These are phyloP conservation scores for Cranoglanis bouderius DNA, from an alignment of 2,113 vertebrate genomes.

Conservation along the genomic window DNA sequence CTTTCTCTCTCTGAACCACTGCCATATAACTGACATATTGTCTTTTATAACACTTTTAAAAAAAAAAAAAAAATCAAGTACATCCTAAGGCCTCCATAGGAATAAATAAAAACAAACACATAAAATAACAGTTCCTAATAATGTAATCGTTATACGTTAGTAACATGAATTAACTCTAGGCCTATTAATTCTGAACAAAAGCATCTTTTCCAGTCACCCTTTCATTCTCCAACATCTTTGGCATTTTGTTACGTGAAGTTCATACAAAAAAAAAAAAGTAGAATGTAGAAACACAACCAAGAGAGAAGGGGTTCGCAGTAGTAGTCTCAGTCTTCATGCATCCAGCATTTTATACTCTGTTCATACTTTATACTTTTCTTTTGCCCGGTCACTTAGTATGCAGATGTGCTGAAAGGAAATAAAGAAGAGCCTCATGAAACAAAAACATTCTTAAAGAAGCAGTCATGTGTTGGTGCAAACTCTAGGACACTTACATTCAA, in stretches of 20 bases:
- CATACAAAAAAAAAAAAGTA: not conserved
- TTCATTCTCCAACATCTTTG: not conserved
- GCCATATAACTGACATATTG: slow-evolving; percentile 14
- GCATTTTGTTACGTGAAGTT: slow-evolving; percentile 39
- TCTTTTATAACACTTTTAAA: slow-evolving; percentile 22
- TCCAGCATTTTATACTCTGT: slow-evolving; percentile 32
- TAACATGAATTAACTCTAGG: not conserved
- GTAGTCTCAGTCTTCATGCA: slow-evolving; percentile 65
- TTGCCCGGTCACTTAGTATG: slow-evolving; percentile 72
- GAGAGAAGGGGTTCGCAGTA: slow-evolving; percentile 65
- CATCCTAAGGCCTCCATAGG: slow-evolving; percentile 36
- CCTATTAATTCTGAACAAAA: slow-evolving; percentile 10
- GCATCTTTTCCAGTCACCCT: not conserved
- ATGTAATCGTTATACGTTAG: not conserved
- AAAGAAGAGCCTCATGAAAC: not conserved
- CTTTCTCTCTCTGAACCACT: not conserved
- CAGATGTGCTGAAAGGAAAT: slow-evolving; percentile 71
- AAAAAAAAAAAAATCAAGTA: slow-evolving; percentile 2
- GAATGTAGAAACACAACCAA: slow-evolving; percentile 4
- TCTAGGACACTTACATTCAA: slow-evolving; percentile 73
- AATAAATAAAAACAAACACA: slow-evolving; percentile 27
- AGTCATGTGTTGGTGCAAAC: not conserved
- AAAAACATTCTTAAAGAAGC: not conserved
- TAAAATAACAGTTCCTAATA: slow-evolving; percentile 19
- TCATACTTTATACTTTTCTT: slow-evolving; percentile 78